A percentile compares a stretch with the other conserved stretches of the same genome.
Evolutionary conservation across 2,113 vertebrate species (phyloP).

Genomic region (Crotalus helleri): DNA sequence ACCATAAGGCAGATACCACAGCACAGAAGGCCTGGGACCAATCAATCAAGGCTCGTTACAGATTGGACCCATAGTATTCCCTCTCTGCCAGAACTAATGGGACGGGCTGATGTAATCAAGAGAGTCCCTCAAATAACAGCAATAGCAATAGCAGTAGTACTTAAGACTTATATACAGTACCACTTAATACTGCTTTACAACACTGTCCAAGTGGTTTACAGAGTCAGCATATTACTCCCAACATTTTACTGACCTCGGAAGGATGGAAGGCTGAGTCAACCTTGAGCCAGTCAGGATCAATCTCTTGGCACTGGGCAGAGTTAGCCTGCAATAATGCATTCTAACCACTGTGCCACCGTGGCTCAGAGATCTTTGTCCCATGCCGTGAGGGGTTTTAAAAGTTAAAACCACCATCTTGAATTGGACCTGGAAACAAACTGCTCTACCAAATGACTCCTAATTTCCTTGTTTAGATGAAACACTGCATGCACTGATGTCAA

Average conservation of each 20-base stretch:
- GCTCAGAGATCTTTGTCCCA: not conserved
- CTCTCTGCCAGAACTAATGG: not conserved
- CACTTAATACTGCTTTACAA: too few species aligned
- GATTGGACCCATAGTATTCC: not conserved
- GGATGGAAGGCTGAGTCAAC: too few species aligned
- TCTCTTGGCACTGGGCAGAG: too few species aligned
- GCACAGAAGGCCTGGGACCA: too few species aligned
- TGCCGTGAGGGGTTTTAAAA: not conserved
- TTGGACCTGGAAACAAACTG: not conserved
- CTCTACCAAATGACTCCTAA: not conserved
- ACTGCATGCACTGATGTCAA: not conserved
- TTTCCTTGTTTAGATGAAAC: not conserved
- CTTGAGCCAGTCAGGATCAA: not conserved
- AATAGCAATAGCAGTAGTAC: too few species aligned
- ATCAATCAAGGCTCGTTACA: not conserved
- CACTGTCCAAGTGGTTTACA: too few species aligned
- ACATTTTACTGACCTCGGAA: too few species aligned
- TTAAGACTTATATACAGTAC: too few species aligned
- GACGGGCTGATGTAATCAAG: not conserved
- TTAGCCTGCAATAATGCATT: not conserved
- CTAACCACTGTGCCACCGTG: not conserved
- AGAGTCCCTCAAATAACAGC: not conserved
- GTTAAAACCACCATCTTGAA: not conserved
- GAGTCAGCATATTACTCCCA: too few species aligned
- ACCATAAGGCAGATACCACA: too few species aligned